Evolutionary conservation across 2,888 invertebrate genomes (phyloP), one percentile per base, ranked within the genome.

Genomic region (Acrobasis suavella): DNA sequence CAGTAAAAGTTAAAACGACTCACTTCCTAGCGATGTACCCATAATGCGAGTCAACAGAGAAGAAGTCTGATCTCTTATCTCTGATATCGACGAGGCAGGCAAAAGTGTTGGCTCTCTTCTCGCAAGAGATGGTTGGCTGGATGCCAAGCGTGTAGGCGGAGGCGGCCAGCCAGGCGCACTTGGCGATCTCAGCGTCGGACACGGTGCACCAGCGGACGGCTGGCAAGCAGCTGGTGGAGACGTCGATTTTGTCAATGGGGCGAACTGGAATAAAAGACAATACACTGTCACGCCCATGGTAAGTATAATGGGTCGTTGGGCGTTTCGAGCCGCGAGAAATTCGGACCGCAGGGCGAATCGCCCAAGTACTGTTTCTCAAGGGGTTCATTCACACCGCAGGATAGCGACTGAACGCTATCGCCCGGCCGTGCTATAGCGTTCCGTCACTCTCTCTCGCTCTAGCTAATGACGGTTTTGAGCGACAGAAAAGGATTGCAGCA

Each of bases 11-110:
- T 5, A 32, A 32, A 32, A 32, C 32, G 55, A 91, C 93, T 92
- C 75, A 95, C 95, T 90, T 88, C 78, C 95, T 91, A 0, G 95
- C 94, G 22, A 95, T 72, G 68, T 93, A 94, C 64, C 95, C 95
- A 65, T 94, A 94, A 74, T 95, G 94, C 0, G 95, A 93, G 16
- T 94, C 94, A 5, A 94, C 88, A 0, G 93, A 92, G 12, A 94
- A 91, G 67, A 95, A 91, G 70, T 95, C 95, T 0, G 94, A 92
- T 6, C 83, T 75, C 2, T 84, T 78, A 2, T 89, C 85, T 22
- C 80, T 82, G 10, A 95, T 93, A 63, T 92, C 91, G 0, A 80
- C 77, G 8, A 95, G 77, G 70, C 95, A 95, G 0, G 93, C 87
- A 64, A 94, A 86, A 6, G 89, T 83, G 37, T 82, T 86, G 0